These are phyloP conservation scores for Dione vanillae DNA, from an alignment of 2,888 invertebrate species.

Conservation along the genomic window DNA sequence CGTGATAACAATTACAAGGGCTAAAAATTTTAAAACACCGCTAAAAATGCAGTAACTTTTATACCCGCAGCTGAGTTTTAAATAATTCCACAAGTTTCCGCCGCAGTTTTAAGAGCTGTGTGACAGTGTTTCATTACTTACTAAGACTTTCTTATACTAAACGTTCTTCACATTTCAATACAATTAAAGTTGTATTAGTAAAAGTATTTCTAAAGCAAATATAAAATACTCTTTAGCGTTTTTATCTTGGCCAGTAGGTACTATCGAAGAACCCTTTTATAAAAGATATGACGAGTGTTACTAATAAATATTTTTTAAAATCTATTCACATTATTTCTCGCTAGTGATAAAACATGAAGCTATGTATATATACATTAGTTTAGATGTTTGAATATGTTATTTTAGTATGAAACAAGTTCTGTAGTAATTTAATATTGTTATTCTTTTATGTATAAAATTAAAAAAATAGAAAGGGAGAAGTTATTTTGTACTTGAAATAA, in stretches of 20 bases:
- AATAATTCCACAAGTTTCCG: slow-evolving; percentile 56
- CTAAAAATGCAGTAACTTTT: slow-evolving; percentile 36
- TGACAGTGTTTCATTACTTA: slow-evolving; percentile 36
- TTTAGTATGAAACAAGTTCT: too few species aligned
- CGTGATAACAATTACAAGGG: slow-evolving; percentile 24
- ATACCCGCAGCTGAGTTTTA: slow-evolving; percentile 47
- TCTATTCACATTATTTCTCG: too few species aligned
- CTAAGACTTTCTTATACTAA: slow-evolving; percentile 25
- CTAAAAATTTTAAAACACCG: slow-evolving; percentile 13
- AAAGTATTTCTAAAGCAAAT: neutral
- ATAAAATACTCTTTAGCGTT: neutral
- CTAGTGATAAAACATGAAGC: too few species aligned
- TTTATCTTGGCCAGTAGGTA: neutral
- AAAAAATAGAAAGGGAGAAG: too few species aligned
- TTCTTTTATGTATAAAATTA: too few species aligned
- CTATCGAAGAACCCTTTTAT: too few species aligned
- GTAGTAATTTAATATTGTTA: too few species aligned
- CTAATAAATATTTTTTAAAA: too few species aligned
- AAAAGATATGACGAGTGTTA: too few species aligned
- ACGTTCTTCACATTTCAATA: slow-evolving; percentile 23
- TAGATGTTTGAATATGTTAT: too few species aligned
- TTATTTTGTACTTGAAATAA: too few species aligned
- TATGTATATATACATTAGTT: too few species aligned
- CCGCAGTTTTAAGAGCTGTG: slow-evolving; percentile 50
- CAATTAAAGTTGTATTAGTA: neutral